phyloP scores from a whole-genome alignment of 2,113 vertebrate genomes.

The Chionodraco myersi region DNA sequence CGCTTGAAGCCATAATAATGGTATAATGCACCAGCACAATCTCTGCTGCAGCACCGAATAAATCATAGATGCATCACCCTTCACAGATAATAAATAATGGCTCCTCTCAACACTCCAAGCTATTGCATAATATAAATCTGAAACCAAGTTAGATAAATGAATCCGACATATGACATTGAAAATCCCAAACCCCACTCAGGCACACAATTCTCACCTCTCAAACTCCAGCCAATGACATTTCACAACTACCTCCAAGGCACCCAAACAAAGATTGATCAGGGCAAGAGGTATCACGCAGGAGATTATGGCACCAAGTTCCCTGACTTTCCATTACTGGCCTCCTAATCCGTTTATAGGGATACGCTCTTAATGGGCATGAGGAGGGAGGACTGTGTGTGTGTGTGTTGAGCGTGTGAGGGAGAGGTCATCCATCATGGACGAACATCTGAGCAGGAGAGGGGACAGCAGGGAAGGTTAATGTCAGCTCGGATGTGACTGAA shows the following conservation, averaged over 20 bases:
- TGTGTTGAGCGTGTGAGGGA: constrained; percentile 3
- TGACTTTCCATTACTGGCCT: constrained; percentile 58
- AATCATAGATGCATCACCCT: constrained; percentile 72
- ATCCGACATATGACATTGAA: constrained; percentile 53
- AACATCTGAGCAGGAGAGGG: constrained; percentile 41
- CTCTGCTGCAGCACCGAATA: constrained; percentile 54
- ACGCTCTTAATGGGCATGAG: constrained; percentile 60
- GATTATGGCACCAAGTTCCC: constrained; percentile 48
- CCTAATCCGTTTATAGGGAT: constrained; percentile 71
- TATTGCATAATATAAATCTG: constrained; percentile 40
- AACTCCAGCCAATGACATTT: constrained; percentile 60
- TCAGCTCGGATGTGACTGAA: constrained; percentile 47
- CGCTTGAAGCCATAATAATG: constrained; percentile 62
- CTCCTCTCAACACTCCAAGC: constrained; percentile 50
- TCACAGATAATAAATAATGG: constrained; percentile 69
- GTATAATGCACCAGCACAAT: constrained; percentile 62
- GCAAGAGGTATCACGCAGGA: constrained; percentile 58
- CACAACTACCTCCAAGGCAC: constrained; percentile 51
- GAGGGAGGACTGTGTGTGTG: constrained; percentile 22
- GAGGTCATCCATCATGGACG: constrained; percentile 67
- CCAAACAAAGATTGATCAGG: constrained; percentile 74
- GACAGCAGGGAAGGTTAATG: constrained; percentile 67
- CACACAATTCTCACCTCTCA: constrained; percentile 15
- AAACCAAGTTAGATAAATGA: constrained; percentile 64
- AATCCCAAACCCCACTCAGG: constrained; percentile 12